A percentile compares a stretch with the other conserved stretches of the same genome.
phyloP scores from a whole-genome alignment of 2,113 vertebrate genomes.

The Isurus oxyrinchus region DNA sequence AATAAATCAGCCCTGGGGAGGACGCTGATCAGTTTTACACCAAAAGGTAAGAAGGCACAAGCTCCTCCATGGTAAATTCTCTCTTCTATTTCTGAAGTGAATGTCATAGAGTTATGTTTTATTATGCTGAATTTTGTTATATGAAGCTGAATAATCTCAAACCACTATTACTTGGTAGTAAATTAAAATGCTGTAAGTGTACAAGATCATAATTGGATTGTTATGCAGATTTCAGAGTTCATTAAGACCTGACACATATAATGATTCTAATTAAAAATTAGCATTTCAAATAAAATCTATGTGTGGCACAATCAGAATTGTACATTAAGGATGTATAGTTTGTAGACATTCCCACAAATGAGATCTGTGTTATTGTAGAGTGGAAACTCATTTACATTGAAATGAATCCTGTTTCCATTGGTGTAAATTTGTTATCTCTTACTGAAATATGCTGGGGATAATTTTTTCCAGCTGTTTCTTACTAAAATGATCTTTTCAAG shows the following conservation, averaged over 20 bases:
- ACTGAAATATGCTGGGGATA: not conserved
- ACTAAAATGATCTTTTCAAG: not conserved
- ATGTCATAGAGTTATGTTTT: not conserved
- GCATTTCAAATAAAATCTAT: not conserved
- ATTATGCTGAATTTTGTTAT: not conserved
- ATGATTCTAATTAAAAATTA: not conserved
- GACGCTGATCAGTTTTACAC: not conserved
- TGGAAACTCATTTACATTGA: not conserved
- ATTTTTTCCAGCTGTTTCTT: not conserved
- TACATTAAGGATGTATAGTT: not conserved
- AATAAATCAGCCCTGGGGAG: not conserved
- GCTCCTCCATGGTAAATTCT: not conserved
- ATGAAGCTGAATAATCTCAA: not conserved
- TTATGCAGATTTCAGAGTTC: not conserved
- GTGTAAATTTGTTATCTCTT: not conserved
- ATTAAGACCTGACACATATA: not conserved
- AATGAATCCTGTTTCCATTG: not conserved
- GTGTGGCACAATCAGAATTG: not conserved
- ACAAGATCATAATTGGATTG: not conserved
- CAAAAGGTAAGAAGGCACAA: not conserved
- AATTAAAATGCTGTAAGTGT: not conserved
- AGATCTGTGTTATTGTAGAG: not conserved
- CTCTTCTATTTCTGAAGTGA: not conserved
- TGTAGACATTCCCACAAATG: not conserved
- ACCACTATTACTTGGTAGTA: not conserved